Evolutionary conservation across 2,113 vertebrate species (phyloP).

Genomic region (Phodopus roborovskii): DNA sequence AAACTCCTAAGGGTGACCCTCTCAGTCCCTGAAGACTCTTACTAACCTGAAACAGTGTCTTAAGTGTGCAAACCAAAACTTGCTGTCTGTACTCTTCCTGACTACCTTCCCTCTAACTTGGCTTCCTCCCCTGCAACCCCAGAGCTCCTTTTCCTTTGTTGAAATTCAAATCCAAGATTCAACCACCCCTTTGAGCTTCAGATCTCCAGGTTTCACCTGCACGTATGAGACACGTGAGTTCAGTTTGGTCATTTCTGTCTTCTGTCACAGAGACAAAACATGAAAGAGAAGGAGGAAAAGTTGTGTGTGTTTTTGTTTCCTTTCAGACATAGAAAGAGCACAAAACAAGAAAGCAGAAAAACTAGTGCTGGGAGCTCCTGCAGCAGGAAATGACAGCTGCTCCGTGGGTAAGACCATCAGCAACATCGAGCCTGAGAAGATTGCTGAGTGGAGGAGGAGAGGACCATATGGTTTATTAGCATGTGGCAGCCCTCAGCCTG

Average conservation of each 20-base stretch:
- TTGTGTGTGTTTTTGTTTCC: background rate
- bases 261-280: background rate
- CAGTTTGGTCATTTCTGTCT: background rate
- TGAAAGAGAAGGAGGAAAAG: background rate
- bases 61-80: background rate
- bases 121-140: no score
- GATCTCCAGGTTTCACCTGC: background rate
- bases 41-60: background rate
- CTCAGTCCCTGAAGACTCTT: background rate
- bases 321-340: background rate
- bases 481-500: background rate
- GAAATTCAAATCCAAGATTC: slow-evolving; percentile 3
- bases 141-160: background rate
- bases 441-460: background rate
- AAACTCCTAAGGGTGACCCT: background rate
- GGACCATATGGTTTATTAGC: background rate
- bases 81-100: background rate
- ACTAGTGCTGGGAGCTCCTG: background rate
- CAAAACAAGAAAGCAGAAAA: slow-evolving; percentile 2
- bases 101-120: background rate
- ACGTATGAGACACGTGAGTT: background rate
- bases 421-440: background rate
- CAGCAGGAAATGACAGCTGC: background rate
- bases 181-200: background rate
- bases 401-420: background rate